Percentiles rank a stretch among this genome's conserved stretches.
Evolutionary conservation across 1,140 invertebrate genomes (phyloP).

Genomic region (Batillaria attramentaria): DNA sequence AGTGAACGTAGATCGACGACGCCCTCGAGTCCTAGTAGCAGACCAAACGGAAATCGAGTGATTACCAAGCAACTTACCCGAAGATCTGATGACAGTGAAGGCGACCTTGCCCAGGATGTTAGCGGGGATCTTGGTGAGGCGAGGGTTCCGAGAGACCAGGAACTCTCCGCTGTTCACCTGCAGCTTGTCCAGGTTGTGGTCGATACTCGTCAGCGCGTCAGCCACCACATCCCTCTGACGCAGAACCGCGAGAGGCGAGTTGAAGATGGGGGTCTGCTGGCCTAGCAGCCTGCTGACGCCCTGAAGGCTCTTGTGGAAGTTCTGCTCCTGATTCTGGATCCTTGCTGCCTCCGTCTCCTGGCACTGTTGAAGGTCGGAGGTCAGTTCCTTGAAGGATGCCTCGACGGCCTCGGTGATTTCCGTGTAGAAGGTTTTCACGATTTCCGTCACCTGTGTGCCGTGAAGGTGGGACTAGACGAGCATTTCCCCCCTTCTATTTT

Average conservation of each 20-base stretch:
- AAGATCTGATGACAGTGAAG: background rate
- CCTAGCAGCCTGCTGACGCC: slow-evolving; percentile 15
- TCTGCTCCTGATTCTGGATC: background rate
- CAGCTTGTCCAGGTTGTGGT: background rate
- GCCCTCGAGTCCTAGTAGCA: no score
- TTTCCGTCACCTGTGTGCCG: no score
- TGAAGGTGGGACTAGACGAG: no score
- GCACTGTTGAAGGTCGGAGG: background rate
- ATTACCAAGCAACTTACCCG: no score
- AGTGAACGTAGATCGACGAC: no score
- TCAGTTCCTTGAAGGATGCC: slow-evolving; percentile 6
- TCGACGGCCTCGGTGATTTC: slow-evolving; percentile 21
- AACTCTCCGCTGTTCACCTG: slow-evolving; percentile 16
- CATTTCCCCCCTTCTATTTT: no score
- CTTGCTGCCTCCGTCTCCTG: background rate
- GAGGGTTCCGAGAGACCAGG: slow-evolving; percentile 23
- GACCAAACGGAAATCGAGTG: no score
- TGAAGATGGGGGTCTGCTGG: background rate
- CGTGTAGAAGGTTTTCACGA: slow-evolving; percentile 6
- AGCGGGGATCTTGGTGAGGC: slow-evolving; percentile 8
- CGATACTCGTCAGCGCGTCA: background rate
- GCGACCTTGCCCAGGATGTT: slow-evolving; percentile 25
- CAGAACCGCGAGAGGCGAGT: background rate
- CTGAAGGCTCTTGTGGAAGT: slow-evolving; percentile 2
- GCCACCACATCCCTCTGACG: background rate